Conservation (phyloP, 2,797 vertebrate genomes). For the Sitta carolinensis region DNA sequence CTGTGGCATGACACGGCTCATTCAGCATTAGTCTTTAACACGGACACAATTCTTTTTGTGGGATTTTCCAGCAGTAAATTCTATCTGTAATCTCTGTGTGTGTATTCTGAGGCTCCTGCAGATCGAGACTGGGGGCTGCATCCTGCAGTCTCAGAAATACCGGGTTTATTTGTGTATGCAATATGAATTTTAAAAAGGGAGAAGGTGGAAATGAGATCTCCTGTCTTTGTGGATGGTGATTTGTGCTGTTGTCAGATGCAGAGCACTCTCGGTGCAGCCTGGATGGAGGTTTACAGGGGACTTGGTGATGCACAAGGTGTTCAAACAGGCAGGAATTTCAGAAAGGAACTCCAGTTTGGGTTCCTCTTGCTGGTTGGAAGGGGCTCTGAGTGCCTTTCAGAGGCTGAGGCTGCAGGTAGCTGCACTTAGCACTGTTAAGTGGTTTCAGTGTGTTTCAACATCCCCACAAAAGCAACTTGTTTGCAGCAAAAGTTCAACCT, state of each 20-base stretch:
- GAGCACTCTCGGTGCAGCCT: background rate
- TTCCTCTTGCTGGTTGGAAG: background rate
- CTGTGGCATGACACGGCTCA: background rate
- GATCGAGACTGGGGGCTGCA: accelerated
- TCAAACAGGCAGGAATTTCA: background rate
- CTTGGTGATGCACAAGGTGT: background rate
- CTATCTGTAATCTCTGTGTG: background rate
- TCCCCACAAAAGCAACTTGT: background rate
- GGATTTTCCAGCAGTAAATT: background rate
- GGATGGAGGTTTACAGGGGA: background rate
- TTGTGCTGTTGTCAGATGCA: background rate
- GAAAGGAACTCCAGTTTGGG: background rate
- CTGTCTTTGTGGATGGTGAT: background rate
- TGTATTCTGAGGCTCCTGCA: background rate
- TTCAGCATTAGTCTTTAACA: background rate
- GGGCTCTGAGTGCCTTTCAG: background rate
- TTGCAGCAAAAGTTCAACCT: accelerated
- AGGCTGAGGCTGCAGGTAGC: background rate
- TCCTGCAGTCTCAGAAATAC: background rate
- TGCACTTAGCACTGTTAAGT: background rate
- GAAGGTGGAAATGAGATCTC: background rate
- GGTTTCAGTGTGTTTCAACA: background rate
- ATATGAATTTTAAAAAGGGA: background rate
- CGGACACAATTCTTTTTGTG: background rate
- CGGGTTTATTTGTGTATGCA: background rate